Evolutionary conservation across 1,140 invertebrate species (phyloP).

Genomic region (Tyrophagus putrescentiae): DNA sequence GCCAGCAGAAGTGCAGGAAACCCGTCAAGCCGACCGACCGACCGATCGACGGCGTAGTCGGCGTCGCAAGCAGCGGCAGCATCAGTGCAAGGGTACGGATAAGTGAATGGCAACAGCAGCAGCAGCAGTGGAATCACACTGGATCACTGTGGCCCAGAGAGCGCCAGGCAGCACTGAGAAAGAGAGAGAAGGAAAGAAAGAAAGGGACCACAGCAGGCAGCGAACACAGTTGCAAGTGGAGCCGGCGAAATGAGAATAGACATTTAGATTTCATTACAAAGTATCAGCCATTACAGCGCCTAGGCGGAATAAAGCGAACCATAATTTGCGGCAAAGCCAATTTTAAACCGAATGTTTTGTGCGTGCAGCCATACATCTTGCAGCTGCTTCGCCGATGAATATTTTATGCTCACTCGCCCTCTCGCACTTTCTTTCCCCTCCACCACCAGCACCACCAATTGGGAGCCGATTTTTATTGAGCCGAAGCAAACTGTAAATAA

Average conservation of each 20-base stretch:
- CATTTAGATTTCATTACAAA: slow-evolving; percentile 1
- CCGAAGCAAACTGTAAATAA: slow-evolving; percentile 14
- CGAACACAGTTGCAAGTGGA: no score
- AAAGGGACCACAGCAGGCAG: no score
- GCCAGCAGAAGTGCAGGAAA: no score
- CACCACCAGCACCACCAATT: background rate
- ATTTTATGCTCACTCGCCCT: slow-evolving; percentile 5
- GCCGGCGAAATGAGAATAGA: background rate
- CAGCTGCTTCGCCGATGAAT: background rate
- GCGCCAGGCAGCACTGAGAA: background rate
- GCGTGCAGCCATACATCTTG: slow-evolving; percentile 5
- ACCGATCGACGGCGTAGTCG: no score
- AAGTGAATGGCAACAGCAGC: no score
- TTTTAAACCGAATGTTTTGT: background rate
- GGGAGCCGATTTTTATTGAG: slow-evolving; percentile 7
- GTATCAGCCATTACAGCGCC: slow-evolving; percentile 8
- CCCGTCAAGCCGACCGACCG: no score
- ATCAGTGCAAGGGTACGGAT: no score
- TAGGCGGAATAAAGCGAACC: background rate
- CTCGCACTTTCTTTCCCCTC: no score
- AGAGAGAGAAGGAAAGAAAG: no score
- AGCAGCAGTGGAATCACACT: no score
- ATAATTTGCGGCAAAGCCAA: slow-evolving; percentile 12
- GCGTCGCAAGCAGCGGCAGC: no score
- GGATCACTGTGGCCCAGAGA: background rate